Base-by-base conservation (phyloP, 2,888 invertebrate species). In the Poecilobothrus nobilitatus region DNA sequence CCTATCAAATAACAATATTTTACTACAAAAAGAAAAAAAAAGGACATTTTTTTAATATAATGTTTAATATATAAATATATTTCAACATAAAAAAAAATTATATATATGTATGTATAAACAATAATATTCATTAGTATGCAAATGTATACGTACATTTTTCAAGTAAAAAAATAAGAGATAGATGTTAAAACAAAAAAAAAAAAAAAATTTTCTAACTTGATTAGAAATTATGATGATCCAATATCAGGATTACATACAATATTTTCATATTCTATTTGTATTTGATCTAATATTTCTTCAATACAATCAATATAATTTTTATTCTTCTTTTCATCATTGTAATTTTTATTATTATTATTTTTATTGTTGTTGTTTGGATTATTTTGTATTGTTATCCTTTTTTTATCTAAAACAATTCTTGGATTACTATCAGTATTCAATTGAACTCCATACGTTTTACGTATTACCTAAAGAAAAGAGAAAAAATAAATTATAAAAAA, bases 151-250 rank as follows among this genome's bases (percentile, higher is more conserved):
- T n/a, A n/a, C n/a, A n/a, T n/a, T 27, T 27, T 27, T 27, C 2
- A 27, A 27, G 27, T 27, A 27, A 27, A 27, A 27, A 27, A 27
- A 27, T 27, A 27, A 27, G 18, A 18, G 18, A 53, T 53, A 53
- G 18, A 37, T 7, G 37, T 10, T 37, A 37, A 37, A 37, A 27
- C 27, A 27, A 27, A 4, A 27, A 4, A 27, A 4, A 27, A 27
- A 27, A 7, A 37, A 37, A 37, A 10, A 37, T 8, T 10, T 37
- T 37, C 37, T 37, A 10, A 1, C 12, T 37, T 37, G 37, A 53
- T 53, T 53, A 53, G 53, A 53, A 53, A 53, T 53, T 53, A 53
- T 53, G 53, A 53, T 53, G 53, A 53, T 53, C 53, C 53, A 53
- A 53, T 53, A 12, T 53, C 53, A 53, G 53, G 53, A 15, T 53